Evolutionary conservation across 1,140 invertebrate genomes (phyloP).

Genomic region (Monomorium pharaonis): DNA sequence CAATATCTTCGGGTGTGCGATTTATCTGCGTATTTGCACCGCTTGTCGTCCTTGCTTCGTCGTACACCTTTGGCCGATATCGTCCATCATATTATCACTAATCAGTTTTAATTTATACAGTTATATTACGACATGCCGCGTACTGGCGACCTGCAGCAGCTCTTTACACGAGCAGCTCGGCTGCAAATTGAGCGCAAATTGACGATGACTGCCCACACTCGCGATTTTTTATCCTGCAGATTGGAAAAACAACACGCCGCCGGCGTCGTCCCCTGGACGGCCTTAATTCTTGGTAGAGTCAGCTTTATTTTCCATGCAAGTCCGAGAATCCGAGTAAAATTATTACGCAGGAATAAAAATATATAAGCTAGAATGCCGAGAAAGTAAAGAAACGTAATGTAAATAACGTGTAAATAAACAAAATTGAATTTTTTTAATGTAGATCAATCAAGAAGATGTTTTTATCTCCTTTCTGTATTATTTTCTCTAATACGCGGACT

Average conservation of each 20-base stretch:
- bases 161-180: neutral
- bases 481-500: too few species aligned
- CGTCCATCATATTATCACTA: slow-evolving; percentile 23
- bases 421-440: neutral
- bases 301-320: neutral
- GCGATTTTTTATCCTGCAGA: neutral
- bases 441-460: neutral
- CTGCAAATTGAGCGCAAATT: neutral
- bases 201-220: neutral
- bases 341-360: neutral
- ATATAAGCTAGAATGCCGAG: too few species aligned
- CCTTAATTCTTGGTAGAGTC: neutral
- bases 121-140: neutral
- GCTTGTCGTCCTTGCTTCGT: neutral
- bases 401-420: neutral
- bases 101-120: slow-evolving; percentile 35
- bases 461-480: too few species aligned
- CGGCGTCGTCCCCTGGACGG: too few species aligned
- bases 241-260: neutral
- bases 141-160: too few species aligned
- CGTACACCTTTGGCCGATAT: slow-evolving; percentile 11
- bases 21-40: neutral
- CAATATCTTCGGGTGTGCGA: neutral
- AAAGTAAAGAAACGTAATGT: too few species aligned
- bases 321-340: neutral